These are phyloP conservation scores for Rattus rattus DNA, from an alignment of 2,113 vertebrate species.

Conservation along the genomic window DNA sequence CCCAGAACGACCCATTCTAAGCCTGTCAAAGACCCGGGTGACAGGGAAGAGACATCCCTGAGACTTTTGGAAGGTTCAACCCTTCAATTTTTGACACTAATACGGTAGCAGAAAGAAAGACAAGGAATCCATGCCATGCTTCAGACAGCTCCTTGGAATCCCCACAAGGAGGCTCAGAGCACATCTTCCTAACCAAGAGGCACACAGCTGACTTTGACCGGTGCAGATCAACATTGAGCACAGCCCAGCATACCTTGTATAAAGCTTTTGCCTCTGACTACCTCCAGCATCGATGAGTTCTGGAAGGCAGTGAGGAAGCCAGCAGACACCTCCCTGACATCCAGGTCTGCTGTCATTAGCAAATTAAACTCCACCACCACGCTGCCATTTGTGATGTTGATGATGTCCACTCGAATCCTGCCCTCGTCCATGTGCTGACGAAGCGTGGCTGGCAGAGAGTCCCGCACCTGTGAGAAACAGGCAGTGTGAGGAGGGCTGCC, in stretches of 20 bases:
- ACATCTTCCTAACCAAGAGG: neutral
- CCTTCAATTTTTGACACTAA: neutral
- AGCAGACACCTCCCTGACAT: conserved; percentile 77
- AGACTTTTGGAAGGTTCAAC: neutral
- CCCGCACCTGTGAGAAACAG: conserved; percentile 84
- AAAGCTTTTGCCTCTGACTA: conserved; percentile 82
- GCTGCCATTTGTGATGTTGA: conserved; percentile 85
- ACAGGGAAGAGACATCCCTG: neutral
- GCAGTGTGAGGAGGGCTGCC: neutral
- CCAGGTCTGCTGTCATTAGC: conserved; percentile 79
- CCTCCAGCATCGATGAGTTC: conserved; percentile 83
- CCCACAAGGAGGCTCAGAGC: accelerated
- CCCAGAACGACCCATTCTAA: accelerated
- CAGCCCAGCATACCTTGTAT: conserved; percentile 82
- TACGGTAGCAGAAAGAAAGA: neutral
- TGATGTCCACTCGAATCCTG: conserved; percentile 86
- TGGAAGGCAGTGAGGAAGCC: conserved; percentile 85
- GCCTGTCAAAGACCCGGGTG: accelerated
- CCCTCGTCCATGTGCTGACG: conserved; percentile 83
- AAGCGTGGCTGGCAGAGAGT: conserved; percentile 80
- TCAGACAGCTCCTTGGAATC: accelerated
- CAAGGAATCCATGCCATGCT: neutral
- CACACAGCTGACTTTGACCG: accelerated
- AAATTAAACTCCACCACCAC: conserved; percentile 87
- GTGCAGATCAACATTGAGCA: accelerated